These are phyloP conservation scores for Centropus unirufus DNA, from an alignment of 2,113 vertebrate species.

Conservation along the genomic window DNA sequence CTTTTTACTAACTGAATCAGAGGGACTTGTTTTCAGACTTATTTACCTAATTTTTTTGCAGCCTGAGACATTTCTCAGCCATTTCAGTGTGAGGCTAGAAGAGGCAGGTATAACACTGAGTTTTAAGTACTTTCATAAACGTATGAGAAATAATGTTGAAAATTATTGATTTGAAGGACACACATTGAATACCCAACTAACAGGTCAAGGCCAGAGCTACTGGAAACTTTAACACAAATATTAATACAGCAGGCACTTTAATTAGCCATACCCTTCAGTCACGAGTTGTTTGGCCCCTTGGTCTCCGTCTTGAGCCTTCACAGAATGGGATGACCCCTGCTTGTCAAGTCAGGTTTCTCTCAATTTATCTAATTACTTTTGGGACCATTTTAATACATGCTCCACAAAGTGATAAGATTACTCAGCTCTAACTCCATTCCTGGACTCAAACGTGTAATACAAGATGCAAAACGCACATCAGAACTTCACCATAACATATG, in stretches of 20 bases:
- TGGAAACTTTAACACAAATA: conserved; percentile 68
- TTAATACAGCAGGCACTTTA: conserved; percentile 64
- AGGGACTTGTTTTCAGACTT: neutral
- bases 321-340: conserved; percentile 44
- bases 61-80: neutral
- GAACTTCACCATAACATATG: neutral
- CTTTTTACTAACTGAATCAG: neutral
- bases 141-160: conserved; percentile 34
- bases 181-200: conserved; percentile 36
- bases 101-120: neutral
- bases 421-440: neutral
- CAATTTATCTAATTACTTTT: conserved; percentile 64
- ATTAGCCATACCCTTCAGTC: conserved; percentile 66
- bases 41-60: neutral
- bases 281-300: conserved; percentile 55
- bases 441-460: neutral
- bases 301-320: conserved; percentile 55
- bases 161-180: conserved; percentile 61
- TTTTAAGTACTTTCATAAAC: neutral
- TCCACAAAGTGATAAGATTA: neutral
- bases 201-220: conserved; percentile 51
- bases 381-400: conserved; percentile 14
- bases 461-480: neutral
- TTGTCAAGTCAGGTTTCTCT: conserved; percentile 63
- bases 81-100: neutral